Evolutionary conservation across 2,797 vertebrate genomes (phyloP), one percentile per base, ranked within the genome.

Genomic region (Catharus ustulatus): DNA sequence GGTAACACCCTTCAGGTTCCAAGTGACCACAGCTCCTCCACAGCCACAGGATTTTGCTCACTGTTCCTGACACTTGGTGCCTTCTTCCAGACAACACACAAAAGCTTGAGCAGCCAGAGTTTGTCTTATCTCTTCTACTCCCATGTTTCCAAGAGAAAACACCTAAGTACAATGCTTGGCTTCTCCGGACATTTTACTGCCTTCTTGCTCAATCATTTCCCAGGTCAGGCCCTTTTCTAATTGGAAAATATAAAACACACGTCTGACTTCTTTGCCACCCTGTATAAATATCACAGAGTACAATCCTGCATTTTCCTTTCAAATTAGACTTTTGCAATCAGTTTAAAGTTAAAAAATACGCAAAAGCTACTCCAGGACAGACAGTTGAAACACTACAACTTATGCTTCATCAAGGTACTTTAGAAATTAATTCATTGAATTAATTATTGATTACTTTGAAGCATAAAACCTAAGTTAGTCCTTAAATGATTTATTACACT

Each of bases 131-230:
- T 40, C 32, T 45, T 57, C 23, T 76, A 17, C 4, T 43, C 24
- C 67, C 22, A 24, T 1, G 0, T 7, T 72, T 13, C 38, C 10
- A 6, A 46, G 15, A 13, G 20, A 75, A 90, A 88, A 79, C 3
- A 61, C 4, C 4, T 1, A 34, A 38, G 6, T 12, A 45, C 2
- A 17, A 5, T 10, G 1, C 5, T 73, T 76, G 58, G 10, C 3
- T 73, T 51, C 43, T 40, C 13, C 26, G 29, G 24, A 52, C 6
- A n/a, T 78, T 57, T 77, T 52, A 20, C 22, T 57, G 32, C 42
- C 38, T 75, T 49, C 0, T 2, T 79, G 40, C 19, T 78, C 34
- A 81, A 69, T 18, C 18, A 66, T 59, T 89, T 84, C 43, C 49
- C 45, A 75, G 43, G 21, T 58, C 59, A 87, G 20, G 14, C 74